Evolutionary conservation across 2,888 invertebrate genomes (phyloP).

Genomic region (Napeogenes sylphis): DNA sequence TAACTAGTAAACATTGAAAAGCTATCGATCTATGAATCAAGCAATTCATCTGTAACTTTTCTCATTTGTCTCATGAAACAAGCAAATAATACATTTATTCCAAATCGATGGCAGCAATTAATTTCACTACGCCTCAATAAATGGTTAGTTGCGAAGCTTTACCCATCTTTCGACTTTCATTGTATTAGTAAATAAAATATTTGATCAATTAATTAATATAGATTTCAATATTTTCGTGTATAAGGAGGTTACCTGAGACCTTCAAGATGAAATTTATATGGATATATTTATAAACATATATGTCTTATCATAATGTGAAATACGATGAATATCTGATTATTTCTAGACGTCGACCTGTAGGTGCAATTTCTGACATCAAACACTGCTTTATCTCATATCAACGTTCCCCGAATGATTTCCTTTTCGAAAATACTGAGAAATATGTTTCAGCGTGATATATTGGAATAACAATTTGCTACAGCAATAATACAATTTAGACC

Average conservation of each 20-base stretch:
- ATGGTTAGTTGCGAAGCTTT: conserved; percentile 43
- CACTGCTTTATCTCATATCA: conserved; percentile 5
- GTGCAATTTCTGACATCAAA: conserved; percentile 6
- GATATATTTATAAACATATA: neutral
- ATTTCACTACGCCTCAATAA: conserved; percentile 69
- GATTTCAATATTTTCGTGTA: too few relatives aligned
- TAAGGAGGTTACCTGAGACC: too few relatives aligned
- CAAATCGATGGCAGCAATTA: conserved; percentile 69
- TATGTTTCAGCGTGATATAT: neutral
- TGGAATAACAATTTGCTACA: neutral
- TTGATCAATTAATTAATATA: too few relatives aligned
- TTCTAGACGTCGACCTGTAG: neutral
- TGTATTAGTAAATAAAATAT: neutral
- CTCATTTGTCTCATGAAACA: conserved; percentile 64
- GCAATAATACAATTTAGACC: neutral
- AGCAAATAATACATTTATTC: conserved; percentile 70
- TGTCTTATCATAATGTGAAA: neutral
- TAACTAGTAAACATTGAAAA: conserved; percentile 12
- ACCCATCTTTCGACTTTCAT: neutral
- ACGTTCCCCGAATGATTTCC: conserved; percentile 3
- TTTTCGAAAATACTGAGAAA: neutral
- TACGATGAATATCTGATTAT: neutral
- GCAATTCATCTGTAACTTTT: conserved; percentile 74
- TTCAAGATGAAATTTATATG: too few relatives aligned
- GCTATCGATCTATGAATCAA: conserved; percentile 35